Evolutionary conservation across 1,140 invertebrate genomes (phyloP), one percentile per base, ranked within the genome.

Genomic region (Mamestra configurata): DNA sequence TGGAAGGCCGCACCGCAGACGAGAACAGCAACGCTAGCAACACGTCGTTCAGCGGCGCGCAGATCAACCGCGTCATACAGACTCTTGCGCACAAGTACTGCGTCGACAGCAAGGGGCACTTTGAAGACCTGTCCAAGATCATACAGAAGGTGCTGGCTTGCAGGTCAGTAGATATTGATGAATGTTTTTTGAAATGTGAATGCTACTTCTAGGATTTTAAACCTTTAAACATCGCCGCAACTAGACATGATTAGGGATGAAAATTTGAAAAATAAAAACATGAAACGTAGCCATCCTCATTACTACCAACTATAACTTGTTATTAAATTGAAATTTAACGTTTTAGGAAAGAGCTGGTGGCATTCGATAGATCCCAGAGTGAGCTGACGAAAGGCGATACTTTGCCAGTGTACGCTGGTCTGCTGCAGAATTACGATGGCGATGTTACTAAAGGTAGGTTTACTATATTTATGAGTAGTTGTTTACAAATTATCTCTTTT

Each of bases 91-190:
- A 99, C 89, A 98, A 98, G 88, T 99, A 99, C 93, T 99, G 98
- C 90, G 97, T 97, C 15, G 99, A 99, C 84, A 99, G 98, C 91
- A 98, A 98, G 89, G 97, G 97, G 13, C 98, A 98, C 2, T 99
- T 99, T 93, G 99, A 99, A 91, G 99, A 99, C 89, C 95, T 99
- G 0, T 99, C 98, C 90, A 99, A 99, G 95, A 98, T 99, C 68
- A 99, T 99, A 75, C 98, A 99, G 95, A 97, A 97, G 89, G 98
- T 99, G 6, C 95, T 98, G 73, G 98, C 98, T 0, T 98, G 98
- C 89, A 97, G 98, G 90, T 96, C 40, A 75, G 84, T 82, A 5
- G 3, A 51, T 6, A 43, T 64, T 20, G 20, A 22, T 53, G 10
- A 15, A n/a, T 22, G 18, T 18, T 53, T 22, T 18, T 18, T 2